Percentiles rank a stretch among this genome's conserved stretches.
These are phyloP conservation scores for Melolontha melolontha DNA, from an alignment of 2,888 invertebrate genomes.

Conservation along the genomic window DNA sequence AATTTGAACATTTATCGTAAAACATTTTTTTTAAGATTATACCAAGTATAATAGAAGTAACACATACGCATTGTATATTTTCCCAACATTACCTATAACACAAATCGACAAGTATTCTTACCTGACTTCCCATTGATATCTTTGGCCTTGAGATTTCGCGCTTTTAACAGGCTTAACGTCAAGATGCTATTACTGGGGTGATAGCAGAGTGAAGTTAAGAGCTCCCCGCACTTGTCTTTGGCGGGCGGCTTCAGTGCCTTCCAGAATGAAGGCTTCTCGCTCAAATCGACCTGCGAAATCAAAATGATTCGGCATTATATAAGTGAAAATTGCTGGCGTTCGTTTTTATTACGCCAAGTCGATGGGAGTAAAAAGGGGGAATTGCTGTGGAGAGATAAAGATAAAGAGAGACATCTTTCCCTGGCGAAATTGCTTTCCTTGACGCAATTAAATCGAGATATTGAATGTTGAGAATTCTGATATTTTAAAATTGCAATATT, in stretches of 20 bases:
- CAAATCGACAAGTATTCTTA: no score
- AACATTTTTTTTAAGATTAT: no score
- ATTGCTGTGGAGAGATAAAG: no score
- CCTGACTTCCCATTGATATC: constrained; percentile 96
- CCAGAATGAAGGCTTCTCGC: constrained; percentile 95
- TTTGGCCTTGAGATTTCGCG: constrained; percentile 94
- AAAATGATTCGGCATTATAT: constrained; percentile 3
- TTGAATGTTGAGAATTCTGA: not conserved
- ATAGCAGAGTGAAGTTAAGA: constrained; percentile 93
- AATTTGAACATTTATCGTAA: no score
- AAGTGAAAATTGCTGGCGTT: not conserved
- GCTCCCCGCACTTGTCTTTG: constrained; percentile 93
- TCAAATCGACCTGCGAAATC: constrained; percentile 82
- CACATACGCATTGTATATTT: no score
- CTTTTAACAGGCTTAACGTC: constrained; percentile 91
- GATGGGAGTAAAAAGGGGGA: not conserved
- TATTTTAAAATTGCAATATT: not conserved
- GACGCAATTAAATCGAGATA: no score
- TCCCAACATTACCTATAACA: no score
- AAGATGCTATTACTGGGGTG: constrained; percentile 95
- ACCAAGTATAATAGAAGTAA: no score
- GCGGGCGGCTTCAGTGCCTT: constrained; percentile 92
- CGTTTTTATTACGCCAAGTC: not conserved
- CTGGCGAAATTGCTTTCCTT: no score
- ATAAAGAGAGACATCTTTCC: not conserved